Evolutionary conservation across 2,888 invertebrate genomes (phyloP), one percentile per base, ranked within the genome.

Genomic region (Agrilus biguttatus): DNA sequence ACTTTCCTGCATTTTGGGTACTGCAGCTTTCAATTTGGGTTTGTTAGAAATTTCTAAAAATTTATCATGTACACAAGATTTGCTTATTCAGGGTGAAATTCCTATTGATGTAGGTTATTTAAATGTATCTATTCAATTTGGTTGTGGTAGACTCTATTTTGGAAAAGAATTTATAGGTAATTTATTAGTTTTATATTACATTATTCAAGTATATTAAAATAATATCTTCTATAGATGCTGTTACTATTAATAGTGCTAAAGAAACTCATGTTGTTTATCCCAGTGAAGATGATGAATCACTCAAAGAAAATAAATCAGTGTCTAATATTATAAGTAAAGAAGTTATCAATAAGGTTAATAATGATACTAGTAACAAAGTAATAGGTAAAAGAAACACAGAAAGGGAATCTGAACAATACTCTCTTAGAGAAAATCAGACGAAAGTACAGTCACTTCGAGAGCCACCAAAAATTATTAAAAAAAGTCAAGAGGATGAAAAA

Each of bases 101-200:
- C 67, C 69, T 48, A 61, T 70, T 43, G 45, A 53, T 13, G 50
- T 64, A 37, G 72, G 71, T 1, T 63, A 60, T 39, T 52, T 73
- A 19, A 70, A 65, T 56, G 59, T 72, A 6, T 61, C 63, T 4
- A 51, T 66, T 28, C 69, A 70, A 52, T 59, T 74, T 41, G 71
- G 71, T 6, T 67, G 66, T 51, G 69, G 69, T 48, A 59, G 60
- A 50, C 54, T 67, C 39, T 68, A 71, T 53, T 73, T 71, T 57
- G 72, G 71, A 34, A 67, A 64, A 53, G 66, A 71, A 49, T 69
- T 69, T 53, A 54, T 70, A 48, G 68, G 68, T 68, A 56, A 56
- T 54, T 50, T 39, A 32, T 37, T 41, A 32, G 5, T 42, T 12
- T 17, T 14, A 14, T 33, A 21, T 17, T 5, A n/a, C 4, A 10